Percentiles rank a stretch among this genome's conserved stretches.
These are phyloP conservation scores for Pseudoips prasinana DNA, from an alignment of 2,888 invertebrate species.

Conservation along the genomic window DNA sequence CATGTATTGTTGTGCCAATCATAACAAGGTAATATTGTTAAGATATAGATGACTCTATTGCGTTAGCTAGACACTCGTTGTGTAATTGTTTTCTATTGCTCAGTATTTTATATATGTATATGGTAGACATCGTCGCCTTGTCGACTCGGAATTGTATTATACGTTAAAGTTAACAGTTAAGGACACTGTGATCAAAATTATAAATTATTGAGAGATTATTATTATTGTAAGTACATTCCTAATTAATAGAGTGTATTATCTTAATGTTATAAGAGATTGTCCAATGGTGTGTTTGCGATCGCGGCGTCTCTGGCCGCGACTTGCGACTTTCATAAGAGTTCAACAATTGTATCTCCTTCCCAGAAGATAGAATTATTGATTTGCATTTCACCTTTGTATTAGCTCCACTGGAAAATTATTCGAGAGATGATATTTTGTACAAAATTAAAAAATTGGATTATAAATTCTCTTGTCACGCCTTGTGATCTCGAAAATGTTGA, in stretches of 20 bases:
- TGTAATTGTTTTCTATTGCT: conserved; percentile 79
- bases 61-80: conserved; percentile 70
- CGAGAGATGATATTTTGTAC: conserved; percentile 78
- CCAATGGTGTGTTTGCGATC: conserved; percentile 42
- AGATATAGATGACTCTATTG: conserved; percentile 71
- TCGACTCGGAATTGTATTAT: conserved; percentile 76
- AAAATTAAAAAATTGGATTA: conserved; percentile 72
- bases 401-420: conserved; percentile 57
- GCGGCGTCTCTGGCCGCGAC: conserved; percentile 8
- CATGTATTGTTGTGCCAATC: conserved; percentile 73
- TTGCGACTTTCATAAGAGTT: conserved; percentile 38
- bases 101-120: conserved; percentile 72
- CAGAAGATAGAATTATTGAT: conserved; percentile 48
- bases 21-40: conserved; percentile 76
- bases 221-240: conserved; percentile 80
- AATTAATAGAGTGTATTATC: conserved; percentile 73
- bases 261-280: conserved; percentile 71
- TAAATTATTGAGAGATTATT: conserved; percentile 82
- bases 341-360: conserved; percentile 58
- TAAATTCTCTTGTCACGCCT: conserved; percentile 68
- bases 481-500: conserved; percentile 78
- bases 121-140: conserved; percentile 56
- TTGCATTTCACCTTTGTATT: conserved; percentile 60
- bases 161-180: conserved; percentile 80
- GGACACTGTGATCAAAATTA: conserved; percentile 81